Base-by-base conservation (phyloP, 92 coral and sea anemone species). In the Parazoanthus atlanticus region DNA sequence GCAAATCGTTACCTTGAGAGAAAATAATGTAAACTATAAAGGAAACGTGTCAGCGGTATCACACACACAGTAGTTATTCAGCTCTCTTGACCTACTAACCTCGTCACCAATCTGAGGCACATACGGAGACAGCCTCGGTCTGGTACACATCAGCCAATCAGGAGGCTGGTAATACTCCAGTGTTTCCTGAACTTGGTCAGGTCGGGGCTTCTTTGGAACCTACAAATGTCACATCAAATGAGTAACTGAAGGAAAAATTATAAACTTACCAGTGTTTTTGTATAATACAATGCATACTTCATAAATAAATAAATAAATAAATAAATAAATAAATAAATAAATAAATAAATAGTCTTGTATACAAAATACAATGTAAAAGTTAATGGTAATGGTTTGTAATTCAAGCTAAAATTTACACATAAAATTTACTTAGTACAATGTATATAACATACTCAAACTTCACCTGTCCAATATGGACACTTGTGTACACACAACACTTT, bases 71-170 rank as follows among this genome's bases (percentile, higher is more conserved):
- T 6, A 19, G 41, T 34, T 74, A 11, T 6, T 31, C 49, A 38
- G 79, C 8, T 47, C 19, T 52, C 58, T 2, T 13, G 56, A 46
- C 49, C 54, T 7, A 65, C 93, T 79, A 78, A 96, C 99, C 95
- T 97, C 99, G 72, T 97, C 99, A 47, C 99, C 99, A 49, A 97
- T 94, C 88, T 97, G 99, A 49, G 99, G 99, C 16, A 97, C 93
- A 88, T 95, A 97, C 0, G 99, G 99, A 17, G 98, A 97, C 58
- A 93, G 89, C n/a, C 94, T 90, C 8, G 92, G 90, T 49, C 90
- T 93, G 28, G 95, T 90, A 82, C 97, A 92, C 76, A 89, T 93
- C 81, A 97, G 79, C 99, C 99, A 97, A 54, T 97, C 99, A 69
- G 99, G 95, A 16, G 99, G 99, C 72, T 94, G 97, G 89, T 97